A percentile compares a stretch with the other conserved stretches of the same genome.
Evolutionary conservation across 2,113 vertebrate genomes (phyloP).

Genomic region (Choloepus hoffmanni): DNA sequence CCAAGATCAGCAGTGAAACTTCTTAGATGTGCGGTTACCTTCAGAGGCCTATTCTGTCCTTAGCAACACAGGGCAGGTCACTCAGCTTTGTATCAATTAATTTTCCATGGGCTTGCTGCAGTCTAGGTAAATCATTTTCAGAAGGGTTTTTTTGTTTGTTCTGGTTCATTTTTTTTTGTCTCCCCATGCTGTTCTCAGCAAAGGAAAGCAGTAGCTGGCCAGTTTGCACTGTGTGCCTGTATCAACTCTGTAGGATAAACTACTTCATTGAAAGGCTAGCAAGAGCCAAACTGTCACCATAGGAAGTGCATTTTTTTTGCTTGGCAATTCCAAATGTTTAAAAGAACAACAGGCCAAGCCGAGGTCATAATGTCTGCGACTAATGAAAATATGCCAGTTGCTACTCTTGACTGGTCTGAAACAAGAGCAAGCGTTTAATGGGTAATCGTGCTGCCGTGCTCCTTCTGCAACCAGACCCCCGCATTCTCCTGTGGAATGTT

Average conservation of each 20-base stretch:
- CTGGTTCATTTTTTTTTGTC: not conserved
- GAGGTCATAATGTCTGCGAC: not conserved
- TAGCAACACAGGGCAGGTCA: not conserved
- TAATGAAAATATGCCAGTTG: not conserved
- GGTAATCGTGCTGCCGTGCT: not conserved
- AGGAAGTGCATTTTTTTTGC: not conserved
- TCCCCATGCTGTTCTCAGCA: slow-evolving; percentile 12
- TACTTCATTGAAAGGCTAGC: not conserved
- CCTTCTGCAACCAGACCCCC: not conserved
- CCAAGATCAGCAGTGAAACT: not conserved
- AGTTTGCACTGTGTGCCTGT: not conserved
- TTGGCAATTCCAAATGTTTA: not conserved
- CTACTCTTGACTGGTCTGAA: not conserved
- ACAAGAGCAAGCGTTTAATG: not conserved
- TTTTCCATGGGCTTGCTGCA: not conserved
- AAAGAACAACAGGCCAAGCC: not conserved
- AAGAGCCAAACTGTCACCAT: not conserved
- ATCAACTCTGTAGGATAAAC: not conserved
- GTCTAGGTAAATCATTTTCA: not conserved
- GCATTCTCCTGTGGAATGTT: not conserved
- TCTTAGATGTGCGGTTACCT: not conserved
- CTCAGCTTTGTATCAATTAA: not conserved
- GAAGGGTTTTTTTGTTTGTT: not conserved
- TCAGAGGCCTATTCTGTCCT: not conserved
- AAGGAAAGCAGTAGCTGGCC: not conserved